These are phyloP conservation scores for Diplosoma virens DNA, from an alignment of 23 tunicate genomes.

Conservation along the genomic window DNA sequence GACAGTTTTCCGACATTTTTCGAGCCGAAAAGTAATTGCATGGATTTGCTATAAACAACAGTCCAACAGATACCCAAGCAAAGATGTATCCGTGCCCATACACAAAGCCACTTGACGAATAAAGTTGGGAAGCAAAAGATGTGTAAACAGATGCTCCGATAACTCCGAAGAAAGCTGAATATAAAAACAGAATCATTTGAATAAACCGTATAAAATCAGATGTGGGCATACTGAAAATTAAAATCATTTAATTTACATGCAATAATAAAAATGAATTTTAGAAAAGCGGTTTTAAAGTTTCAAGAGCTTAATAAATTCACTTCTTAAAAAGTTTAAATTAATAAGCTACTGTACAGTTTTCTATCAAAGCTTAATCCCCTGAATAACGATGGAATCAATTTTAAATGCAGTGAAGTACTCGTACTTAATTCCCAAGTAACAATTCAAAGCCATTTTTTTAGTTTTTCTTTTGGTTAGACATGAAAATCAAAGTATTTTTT, in stretches of 20 bases:
- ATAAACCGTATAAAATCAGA: no score
- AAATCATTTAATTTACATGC: no score
- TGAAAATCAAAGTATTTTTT: background rate
- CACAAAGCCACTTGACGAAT: background rate
- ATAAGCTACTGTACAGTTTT: no score
- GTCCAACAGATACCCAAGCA: constrained; percentile 5
- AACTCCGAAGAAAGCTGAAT: background rate
- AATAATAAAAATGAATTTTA: no score
- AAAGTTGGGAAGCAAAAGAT: background rate
- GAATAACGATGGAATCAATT: background rate
- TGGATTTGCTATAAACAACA: background rate
- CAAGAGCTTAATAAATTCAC: no score
- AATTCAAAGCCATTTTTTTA: no score
- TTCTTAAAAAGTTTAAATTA: no score
- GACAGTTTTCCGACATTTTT: background rate
- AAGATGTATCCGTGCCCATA: background rate
- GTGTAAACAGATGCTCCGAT: background rate
- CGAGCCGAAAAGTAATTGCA: background rate
- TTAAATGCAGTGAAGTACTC: no score
- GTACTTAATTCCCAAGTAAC: no score
- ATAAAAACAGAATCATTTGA: no score
- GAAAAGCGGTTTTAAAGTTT: no score
- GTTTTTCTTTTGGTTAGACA: background rate
- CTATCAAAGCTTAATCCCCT: background rate
- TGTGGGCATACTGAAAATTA: no score